Conservation (phyloP, 2,113 vertebrate species). For the Sula dactylatra region DNA sequence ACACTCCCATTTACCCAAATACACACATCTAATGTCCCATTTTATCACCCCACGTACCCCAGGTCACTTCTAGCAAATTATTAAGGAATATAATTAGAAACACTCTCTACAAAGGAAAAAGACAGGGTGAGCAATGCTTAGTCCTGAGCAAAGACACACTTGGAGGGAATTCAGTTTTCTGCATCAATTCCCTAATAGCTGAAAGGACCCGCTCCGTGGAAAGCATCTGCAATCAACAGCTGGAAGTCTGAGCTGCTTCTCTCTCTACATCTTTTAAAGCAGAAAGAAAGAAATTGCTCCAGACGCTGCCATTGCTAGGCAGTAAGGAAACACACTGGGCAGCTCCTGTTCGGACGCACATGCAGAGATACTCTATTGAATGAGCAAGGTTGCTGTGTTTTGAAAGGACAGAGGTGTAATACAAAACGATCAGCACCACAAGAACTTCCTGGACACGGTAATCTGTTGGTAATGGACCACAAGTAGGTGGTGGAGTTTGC, state of each 20-base stretch:
- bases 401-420: not conserved
- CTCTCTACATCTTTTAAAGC: not conserved
- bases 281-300: not conserved
- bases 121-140: not conserved
- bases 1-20: not conserved
- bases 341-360: not conserved
- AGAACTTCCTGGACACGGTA: not conserved
- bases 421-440: not conserved
- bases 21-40: accelerated
- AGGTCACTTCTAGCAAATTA: not conserved
- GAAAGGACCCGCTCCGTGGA: accelerated
- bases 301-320: not conserved
- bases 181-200: not conserved
- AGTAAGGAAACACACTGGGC: not conserved
- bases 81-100: not conserved
- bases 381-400: not conserved
- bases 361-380: not conserved
- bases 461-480: not conserved
- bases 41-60: not conserved
- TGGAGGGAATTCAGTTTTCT: not conserved
- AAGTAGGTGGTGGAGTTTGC: not conserved
- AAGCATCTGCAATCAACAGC: not conserved
- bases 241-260: not conserved
- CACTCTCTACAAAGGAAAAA: not conserved
- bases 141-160: not conserved